Conservation (phyloP, 2,797 vertebrate genomes). For the Sylvia borin region DNA sequence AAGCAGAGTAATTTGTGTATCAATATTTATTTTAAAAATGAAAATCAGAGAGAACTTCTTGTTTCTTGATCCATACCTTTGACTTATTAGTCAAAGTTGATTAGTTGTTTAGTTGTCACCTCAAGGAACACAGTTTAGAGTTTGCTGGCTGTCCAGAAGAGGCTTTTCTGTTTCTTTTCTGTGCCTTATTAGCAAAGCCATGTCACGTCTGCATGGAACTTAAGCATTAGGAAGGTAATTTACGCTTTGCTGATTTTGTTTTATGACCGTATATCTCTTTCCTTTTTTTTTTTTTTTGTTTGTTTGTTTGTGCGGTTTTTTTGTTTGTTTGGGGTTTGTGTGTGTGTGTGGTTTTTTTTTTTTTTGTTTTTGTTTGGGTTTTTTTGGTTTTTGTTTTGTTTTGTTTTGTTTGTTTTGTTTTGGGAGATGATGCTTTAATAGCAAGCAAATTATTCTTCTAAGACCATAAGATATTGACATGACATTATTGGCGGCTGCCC, state of each 20-base stretch:
- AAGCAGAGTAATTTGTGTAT: neutral
- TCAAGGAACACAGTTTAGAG: neutral
- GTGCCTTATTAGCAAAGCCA: neutral
- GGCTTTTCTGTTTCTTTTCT: neutral
- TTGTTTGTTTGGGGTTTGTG: too few relatives aligned
- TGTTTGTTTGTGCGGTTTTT: too few relatives aligned
- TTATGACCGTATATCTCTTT: neutral
- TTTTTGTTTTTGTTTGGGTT: too few relatives aligned
- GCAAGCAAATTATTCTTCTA: neutral
- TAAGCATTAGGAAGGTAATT: neutral
- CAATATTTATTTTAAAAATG: neutral
- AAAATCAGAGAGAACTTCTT: neutral
- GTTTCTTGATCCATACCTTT: neutral
- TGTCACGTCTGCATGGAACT: neutral
- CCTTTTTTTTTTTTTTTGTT: too few relatives aligned
- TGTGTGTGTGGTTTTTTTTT: too few relatives aligned
- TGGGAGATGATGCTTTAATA: neutral
- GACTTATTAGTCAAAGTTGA: neutral
- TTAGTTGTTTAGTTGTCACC: neutral
- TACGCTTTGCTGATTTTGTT: neutral
- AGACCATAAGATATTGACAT: accelerated
- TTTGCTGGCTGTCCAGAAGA: neutral
- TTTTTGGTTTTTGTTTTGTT: neutral
- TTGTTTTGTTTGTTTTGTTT: neutral
- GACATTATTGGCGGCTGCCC: neutral